These are phyloP conservation scores for Scomber japonicus DNA, from an alignment of 2,113 vertebrate genomes.

Conservation along the genomic window DNA sequence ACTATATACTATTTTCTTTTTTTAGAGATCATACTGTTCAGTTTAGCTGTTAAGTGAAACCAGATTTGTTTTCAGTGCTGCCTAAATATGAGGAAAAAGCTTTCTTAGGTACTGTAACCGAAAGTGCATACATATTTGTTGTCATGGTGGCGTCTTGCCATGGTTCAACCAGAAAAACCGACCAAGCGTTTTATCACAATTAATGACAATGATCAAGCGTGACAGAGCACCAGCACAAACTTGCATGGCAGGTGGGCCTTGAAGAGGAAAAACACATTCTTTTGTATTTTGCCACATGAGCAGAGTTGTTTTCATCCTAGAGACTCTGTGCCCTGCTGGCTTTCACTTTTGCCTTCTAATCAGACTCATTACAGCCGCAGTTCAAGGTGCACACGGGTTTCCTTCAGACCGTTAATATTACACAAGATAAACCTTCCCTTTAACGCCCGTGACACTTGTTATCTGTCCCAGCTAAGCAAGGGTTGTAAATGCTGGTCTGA, in stretches of 20 bases:
- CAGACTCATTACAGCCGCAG: neutral
- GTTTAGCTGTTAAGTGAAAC: too few relatives aligned
- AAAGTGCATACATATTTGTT: too few relatives aligned
- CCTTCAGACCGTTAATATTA: neutral
- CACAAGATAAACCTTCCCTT: neutral
- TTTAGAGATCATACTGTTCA: too few relatives aligned
- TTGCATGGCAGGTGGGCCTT: neutral
- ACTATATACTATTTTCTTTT: too few relatives aligned
- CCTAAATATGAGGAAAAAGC: too few relatives aligned
- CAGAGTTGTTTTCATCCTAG: neutral
- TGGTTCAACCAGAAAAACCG: neutral
- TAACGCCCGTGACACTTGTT: neutral
- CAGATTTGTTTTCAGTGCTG: too few relatives aligned
- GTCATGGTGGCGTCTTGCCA: too few relatives aligned
- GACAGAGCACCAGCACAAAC: neutral
- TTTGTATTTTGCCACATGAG: neutral
- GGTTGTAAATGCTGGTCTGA: neutral
- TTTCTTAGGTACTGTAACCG: too few relatives aligned
- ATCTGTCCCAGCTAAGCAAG: neutral
- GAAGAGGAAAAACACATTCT: neutral
- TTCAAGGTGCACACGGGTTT: slow-evolving; percentile 9
- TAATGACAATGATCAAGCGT: neutral
- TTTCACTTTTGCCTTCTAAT: slow-evolving; percentile 10
- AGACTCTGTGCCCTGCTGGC: slow-evolving; percentile 7
- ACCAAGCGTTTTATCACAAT: neutral